Percentiles rank a stretch among this genome's conserved stretches.
These are phyloP conservation scores for Microplitis demolitor DNA, from an alignment of 1,140 invertebrate species.

Conservation along the genomic window DNA sequence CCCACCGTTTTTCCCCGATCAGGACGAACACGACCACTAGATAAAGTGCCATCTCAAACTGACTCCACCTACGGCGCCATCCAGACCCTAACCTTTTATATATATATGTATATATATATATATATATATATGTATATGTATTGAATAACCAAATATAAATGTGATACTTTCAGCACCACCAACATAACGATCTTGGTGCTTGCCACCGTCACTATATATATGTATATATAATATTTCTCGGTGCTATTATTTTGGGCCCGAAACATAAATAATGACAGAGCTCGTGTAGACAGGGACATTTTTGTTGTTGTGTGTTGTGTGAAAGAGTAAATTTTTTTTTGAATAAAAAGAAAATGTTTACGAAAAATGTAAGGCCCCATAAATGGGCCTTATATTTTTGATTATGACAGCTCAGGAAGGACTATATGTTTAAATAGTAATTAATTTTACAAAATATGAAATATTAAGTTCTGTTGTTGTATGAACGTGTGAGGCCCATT, in stretches of 20 bases:
- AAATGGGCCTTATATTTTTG: not conserved
- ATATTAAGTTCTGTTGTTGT: no score
- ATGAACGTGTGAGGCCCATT: no score
- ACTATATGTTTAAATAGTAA: no score
- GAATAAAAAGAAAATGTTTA: not conserved
- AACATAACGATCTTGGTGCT: slow-evolving; percentile 27
- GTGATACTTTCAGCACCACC: slow-evolving; percentile 50
- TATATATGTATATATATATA: no score
- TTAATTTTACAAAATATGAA: no score
- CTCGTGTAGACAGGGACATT: slow-evolving; percentile 28
- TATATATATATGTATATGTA: no score
- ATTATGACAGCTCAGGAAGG: no score
- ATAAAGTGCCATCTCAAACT: slow-evolving; percentile 39
- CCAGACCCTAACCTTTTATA: not conserved
- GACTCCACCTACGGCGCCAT: slow-evolving; percentile 37
- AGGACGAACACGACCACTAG: slow-evolving; percentile 29
- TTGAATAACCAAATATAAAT: slow-evolving; percentile 28
- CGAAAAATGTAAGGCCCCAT: not conserved
- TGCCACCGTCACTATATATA: slow-evolving; percentile 18
- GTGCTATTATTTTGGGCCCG: no score
- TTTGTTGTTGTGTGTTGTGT: slow-evolving; percentile 22
- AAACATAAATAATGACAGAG: slow-evolving; percentile 50
- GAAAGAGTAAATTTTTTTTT: slow-evolving; percentile 27
- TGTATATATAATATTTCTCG: no score
- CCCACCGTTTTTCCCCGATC: slow-evolving; percentile 8